phyloP scores from a whole-genome alignment of 2,888 invertebrate species.

The Macrophya alboannulata region DNA sequence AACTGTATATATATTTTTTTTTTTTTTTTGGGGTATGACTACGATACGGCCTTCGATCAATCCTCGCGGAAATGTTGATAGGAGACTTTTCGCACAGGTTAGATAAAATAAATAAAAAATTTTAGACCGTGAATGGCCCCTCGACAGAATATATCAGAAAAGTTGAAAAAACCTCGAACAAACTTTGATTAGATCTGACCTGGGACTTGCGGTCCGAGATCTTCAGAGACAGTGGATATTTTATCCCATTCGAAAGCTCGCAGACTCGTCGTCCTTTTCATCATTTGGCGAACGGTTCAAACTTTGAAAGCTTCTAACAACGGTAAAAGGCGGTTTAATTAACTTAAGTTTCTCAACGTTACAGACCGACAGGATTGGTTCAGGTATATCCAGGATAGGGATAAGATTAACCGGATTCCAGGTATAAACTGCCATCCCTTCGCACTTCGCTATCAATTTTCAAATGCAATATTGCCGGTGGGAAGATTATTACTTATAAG shows the following conservation, averaged over 20 bases:
- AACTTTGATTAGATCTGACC: slow-evolving; percentile 19
- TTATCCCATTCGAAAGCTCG: background rate
- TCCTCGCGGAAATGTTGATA: background rate
- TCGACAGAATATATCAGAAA: background rate
- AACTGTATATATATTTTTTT: too few relatives aligned
- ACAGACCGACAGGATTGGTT: background rate
- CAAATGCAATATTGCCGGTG: background rate
- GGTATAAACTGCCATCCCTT: background rate
- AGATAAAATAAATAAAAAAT: background rate
- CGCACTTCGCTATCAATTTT: background rate
- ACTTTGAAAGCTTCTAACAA: background rate
- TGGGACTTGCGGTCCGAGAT: background rate
- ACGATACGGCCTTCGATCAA: background rate
- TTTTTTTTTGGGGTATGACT: background rate
- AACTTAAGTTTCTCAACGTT: background rate
- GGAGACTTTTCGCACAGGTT: background rate
- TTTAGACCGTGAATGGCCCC: background rate
- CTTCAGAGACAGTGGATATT: background rate
- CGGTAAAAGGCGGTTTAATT: slow-evolving; percentile 1
- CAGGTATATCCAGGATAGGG: too few relatives aligned
- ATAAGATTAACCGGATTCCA: background rate
- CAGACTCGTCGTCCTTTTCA: background rate
- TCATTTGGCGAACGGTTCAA: background rate
- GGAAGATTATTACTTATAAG: background rate
- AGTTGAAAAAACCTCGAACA: background rate